A percentile compares a stretch with the other conserved stretches of the same genome.
Conservation (phyloP, 2,797 vertebrate species). For the Muscicapa striata region DNA sequence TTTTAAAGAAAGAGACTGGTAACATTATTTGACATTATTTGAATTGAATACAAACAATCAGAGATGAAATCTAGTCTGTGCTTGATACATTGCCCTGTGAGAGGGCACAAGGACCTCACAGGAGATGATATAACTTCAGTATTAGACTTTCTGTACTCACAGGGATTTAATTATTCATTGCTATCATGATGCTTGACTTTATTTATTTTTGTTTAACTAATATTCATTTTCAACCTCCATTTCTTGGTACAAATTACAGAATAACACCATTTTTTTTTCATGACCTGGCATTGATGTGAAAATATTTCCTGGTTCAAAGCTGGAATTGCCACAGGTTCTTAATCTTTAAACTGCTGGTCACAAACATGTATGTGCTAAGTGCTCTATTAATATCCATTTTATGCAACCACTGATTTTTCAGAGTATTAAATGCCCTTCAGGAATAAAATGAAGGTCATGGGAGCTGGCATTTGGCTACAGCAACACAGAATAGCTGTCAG, state of each 20-base stretch:
- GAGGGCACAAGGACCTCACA: neutral
- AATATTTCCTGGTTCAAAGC: neutral
- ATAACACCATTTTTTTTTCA: neutral
- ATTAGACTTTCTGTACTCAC: neutral
- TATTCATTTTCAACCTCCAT: neutral
- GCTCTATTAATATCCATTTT: constrained; percentile 6
- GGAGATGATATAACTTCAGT: neutral
- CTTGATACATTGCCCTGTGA: neutral
- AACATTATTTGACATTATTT: neutral
- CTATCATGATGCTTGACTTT: neutral
- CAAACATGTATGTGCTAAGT: neutral
- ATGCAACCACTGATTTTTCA: neutral
- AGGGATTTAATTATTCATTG: neutral
- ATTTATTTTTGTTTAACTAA: neutral
- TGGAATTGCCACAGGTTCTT: neutral
- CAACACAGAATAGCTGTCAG: neutral
- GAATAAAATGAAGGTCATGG: neutral
- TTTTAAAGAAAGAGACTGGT: neutral
- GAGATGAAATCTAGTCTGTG: neutral
- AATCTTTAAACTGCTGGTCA: neutral
- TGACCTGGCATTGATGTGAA: neutral
- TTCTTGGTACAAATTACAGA: neutral
- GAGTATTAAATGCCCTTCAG: neutral
- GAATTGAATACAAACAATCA: neutral
- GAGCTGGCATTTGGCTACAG: neutral